These are phyloP conservation scores for Trematomus bernacchii DNA, from an alignment of 2,797 vertebrate species.

Conservation along the genomic window DNA sequence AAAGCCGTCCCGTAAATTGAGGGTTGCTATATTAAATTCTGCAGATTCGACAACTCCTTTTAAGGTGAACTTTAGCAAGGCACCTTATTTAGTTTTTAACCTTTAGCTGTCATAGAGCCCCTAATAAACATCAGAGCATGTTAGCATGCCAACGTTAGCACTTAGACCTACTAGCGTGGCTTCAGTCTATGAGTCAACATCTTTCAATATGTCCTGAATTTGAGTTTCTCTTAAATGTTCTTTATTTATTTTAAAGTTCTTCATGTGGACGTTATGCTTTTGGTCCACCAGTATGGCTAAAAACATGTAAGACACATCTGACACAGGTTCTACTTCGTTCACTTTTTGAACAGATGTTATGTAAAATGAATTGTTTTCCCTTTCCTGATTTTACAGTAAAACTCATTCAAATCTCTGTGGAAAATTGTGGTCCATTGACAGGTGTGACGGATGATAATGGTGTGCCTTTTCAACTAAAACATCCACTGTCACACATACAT, in stretches of 20 bases:
- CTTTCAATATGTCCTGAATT: neutral
- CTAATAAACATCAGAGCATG: too few species aligned
- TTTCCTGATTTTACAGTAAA: slow-evolving; percentile 9
- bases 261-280: neutral
- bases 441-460: neutral
- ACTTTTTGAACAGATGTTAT: neutral
- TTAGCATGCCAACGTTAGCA: neutral
- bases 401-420: slow-evolving; percentile 10
- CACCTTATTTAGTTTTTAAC: neutral
- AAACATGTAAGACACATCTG: neutral
- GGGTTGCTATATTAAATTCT: neutral
- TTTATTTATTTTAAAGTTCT: too few species aligned
- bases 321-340: neutral
- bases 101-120: neutral
- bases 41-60: neutral
- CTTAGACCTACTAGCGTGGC: neutral
- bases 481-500: neutral
- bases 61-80: neutral
- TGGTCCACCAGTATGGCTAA: neutral
- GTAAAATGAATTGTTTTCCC: neutral
- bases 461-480: neutral
- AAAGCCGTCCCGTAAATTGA: neutral
- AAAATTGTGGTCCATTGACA: neutral
- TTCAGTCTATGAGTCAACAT: neutral
- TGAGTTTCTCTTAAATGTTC: neutral